These are phyloP conservation scores for Spisula solida DNA, from an alignment of 2,888 invertebrate genomes.

Conservation along the genomic window DNA sequence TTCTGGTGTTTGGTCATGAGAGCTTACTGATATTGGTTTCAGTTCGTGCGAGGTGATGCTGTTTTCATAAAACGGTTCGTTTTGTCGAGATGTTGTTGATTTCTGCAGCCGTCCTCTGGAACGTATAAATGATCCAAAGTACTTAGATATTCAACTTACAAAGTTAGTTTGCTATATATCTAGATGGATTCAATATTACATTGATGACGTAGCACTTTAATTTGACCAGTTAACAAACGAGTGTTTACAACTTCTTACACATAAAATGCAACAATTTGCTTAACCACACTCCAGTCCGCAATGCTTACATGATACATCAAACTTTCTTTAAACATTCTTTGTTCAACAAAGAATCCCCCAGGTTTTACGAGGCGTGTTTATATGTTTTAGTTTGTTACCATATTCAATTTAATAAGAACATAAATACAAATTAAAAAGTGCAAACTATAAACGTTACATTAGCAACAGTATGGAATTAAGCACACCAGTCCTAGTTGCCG, in stretches of 20 bases:
- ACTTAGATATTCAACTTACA: neutral
- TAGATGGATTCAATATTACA: neutral
- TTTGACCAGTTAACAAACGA: too few relatives aligned
- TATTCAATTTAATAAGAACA: neutral
- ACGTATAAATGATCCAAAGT: neutral
- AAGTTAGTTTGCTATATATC: neutral
- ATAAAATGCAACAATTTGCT: too few relatives aligned
- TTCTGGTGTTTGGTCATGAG: neutral
- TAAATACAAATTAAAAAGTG: neutral
- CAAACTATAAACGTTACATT: neutral
- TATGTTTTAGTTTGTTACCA: neutral
- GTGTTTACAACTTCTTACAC: too few relatives aligned
- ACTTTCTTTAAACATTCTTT: too few relatives aligned
- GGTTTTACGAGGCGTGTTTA: too few relatives aligned
- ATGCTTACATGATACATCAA: too few relatives aligned
- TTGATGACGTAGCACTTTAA: too few relatives aligned
- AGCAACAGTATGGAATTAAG: neutral
- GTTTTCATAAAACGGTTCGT: conserved; percentile 1
- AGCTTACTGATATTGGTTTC: neutral
- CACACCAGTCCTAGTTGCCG: too few relatives aligned
- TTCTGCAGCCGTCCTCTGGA: neutral
- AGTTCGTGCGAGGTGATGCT: neutral
- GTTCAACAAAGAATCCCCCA: too few relatives aligned
- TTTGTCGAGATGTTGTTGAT: neutral
- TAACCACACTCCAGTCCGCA: too few relatives aligned